A percentile compares a stretch with the other conserved stretches of the same genome.
Evolutionary conservation across 2,113 vertebrate species (phyloP).

Genomic region (Osmerus mordax): DNA sequence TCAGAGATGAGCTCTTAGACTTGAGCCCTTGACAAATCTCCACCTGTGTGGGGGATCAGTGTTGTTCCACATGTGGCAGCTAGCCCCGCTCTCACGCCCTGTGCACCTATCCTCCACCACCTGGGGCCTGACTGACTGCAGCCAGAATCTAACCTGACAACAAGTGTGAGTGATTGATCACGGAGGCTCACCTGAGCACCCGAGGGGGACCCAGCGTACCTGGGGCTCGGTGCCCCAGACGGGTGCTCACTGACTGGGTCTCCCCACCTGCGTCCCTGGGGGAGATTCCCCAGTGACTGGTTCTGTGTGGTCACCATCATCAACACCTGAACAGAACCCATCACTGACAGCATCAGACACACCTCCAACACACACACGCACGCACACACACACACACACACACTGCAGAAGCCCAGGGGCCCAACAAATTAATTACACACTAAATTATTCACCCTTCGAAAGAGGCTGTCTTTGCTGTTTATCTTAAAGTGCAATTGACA

Average conservation of each 20-base stretch:
- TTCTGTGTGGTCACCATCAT: slow-evolving; percentile 53
- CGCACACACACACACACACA: background rate
- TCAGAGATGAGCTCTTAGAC: slow-evolving; percentile 61
- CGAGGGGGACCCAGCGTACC: slow-evolving; percentile 50
- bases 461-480: slow-evolving; percentile 52
- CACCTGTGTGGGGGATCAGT: slow-evolving; percentile 68
- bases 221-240: slow-evolving; percentile 34
- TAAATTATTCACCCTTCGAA: slow-evolving; percentile 59
- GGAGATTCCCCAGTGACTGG: slow-evolving; percentile 47
- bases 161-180: slow-evolving; percentile 63
- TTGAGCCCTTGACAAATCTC: slow-evolving; percentile 68
- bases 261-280: slow-evolving; percentile 65
- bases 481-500: slow-evolving; percentile 45
- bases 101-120: slow-evolving; percentile 61
- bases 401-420: slow-evolving; percentile 31
- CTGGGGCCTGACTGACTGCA: slow-evolving; percentile 48
- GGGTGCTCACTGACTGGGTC: slow-evolving; percentile 45
- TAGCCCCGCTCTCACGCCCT: slow-evolving; percentile 60
- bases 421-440: slow-evolving; percentile 55
- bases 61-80: slow-evolving; percentile 65
- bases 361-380: slow-evolving; percentile 22
- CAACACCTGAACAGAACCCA: slow-evolving; percentile 15
- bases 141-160: slow-evolving; percentile 63
- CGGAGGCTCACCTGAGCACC: slow-evolving; percentile 63
- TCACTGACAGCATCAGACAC: slow-evolving; percentile 14